Base-by-base conservation (phyloP, 1,140 invertebrate genomes). In the Lepidostoma basale region DNA sequence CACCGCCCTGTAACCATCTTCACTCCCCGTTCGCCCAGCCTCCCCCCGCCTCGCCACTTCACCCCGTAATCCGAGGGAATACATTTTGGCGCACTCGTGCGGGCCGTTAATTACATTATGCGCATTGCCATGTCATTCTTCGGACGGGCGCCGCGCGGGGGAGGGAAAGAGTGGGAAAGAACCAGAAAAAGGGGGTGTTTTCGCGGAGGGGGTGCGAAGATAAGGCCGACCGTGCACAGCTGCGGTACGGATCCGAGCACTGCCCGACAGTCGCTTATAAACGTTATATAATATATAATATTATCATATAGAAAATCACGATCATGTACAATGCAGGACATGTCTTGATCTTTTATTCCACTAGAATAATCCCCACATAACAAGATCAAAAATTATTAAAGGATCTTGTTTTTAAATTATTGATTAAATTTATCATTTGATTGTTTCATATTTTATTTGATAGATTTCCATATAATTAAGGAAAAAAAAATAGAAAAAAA, bases 71-170 rank as follows among this genome's bases (percentile, higher is more conserved):
- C 70, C 70, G 28, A 58, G 65, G 70, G 70, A 72, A 69, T 69
- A 73, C 67, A 73, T 73, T 69, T 69, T 69, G 62, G 71, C 71
- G 67, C 67, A 73, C 71, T 69, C 67, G 71, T 73, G 71, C 71
- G 71, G 71, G 56, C 71, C 71, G 71, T 73, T 73, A 73, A 73
- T 73, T 73, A 73, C 71, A 73, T 73, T 73, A 73, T 73, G 71
- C 71, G 71, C 71, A 73, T 73, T 69, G 71, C 71, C 71, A 69
- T 73, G 71, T 73, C 71, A 73, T 73, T 73, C 71, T 69, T 69
- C 52, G 71, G 67, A 67, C 71, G 71, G 62, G 67, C 3, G 30
- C 12, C 6, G 30, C 12, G 12, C 30, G 30, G 30, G 56, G 56
- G 22, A 23, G 10, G 16, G 39, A 40, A 60, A 60, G 56, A 42